These are phyloP conservation scores for Anas capensis DNA, from an alignment of 2,797 vertebrate species.

Conservation along the genomic window DNA sequence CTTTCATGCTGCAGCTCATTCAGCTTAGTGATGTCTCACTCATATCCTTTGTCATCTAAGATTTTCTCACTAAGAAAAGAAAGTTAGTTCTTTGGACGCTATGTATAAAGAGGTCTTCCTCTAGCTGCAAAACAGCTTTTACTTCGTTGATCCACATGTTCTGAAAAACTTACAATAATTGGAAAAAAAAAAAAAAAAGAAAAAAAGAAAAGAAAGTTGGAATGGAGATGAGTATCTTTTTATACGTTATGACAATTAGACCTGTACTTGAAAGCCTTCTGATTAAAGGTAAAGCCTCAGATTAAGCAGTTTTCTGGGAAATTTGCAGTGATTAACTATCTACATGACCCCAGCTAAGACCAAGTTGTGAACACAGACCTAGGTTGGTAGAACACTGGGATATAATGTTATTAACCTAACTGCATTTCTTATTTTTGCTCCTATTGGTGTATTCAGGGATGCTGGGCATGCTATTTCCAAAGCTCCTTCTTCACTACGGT, in stretches of 20 bases:
- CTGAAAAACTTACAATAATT: background rate
- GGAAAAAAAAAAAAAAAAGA: background rate
- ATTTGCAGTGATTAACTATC: background rate
- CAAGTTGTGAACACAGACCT: background rate
- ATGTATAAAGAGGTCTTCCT: background rate
- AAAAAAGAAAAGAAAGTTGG: background rate
- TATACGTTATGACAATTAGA: background rate
- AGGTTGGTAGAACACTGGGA: background rate
- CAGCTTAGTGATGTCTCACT: background rate
- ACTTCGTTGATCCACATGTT: background rate
- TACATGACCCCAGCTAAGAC: accelerated
- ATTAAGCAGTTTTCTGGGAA: constrained; percentile 6
- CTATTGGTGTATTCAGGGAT: background rate
- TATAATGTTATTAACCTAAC: background rate
- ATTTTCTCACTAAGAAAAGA: background rate
- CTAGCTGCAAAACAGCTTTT: background rate
- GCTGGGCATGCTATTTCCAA: accelerated
- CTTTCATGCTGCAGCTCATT: background rate
- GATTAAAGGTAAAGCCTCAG: background rate
- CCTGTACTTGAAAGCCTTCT: background rate
- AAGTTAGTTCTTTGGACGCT: background rate
- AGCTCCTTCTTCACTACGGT: background rate
- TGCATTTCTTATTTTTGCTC: background rate
- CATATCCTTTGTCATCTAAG: background rate
- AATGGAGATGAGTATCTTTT: background rate